Conservation (phyloP, 2,888 invertebrate genomes). For the Sarcophaga carnaria region DNA sequence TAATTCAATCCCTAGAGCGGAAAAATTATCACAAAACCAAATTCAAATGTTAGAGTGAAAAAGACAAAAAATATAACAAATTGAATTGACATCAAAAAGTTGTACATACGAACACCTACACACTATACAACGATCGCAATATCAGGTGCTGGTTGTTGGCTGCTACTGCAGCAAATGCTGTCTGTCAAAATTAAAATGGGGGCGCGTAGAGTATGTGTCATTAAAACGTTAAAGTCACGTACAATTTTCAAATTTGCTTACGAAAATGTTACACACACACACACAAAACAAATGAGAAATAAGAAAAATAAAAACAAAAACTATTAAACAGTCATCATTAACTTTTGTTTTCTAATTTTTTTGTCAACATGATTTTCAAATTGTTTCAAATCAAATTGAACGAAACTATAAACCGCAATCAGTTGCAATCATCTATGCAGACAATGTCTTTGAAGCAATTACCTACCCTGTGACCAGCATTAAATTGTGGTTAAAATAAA, state of each 20-base stretch:
- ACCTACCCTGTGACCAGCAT: slow-evolving; percentile 10
- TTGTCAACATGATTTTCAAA: slow-evolving; percentile 1
- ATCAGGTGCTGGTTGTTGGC: background rate
- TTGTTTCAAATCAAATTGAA: slow-evolving; percentile 15
- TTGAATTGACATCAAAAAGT: background rate
- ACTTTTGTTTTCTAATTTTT: background rate
- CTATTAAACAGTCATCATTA: background rate
- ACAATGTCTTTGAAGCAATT: background rate
- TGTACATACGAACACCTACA: background rate
- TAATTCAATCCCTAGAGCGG: background rate
- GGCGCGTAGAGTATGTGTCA: slow-evolving; percentile 40
- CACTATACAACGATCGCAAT: background rate
- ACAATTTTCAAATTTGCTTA: slow-evolving; percentile 32
- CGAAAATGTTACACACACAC: no score
- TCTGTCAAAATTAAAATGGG: slow-evolving; percentile 41
- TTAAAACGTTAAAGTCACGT: slow-evolving; percentile 51
- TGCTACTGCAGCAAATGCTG: background rate
- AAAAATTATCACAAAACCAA: background rate
- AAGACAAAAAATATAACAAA: background rate
- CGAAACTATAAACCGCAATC: background rate
- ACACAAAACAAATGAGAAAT: background rate
- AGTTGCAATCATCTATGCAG: background rate
- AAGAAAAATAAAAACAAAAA: slow-evolving; percentile 3
- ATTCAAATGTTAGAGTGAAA: background rate
- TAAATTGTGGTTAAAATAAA: background rate